Conservation (phyloP, 2,113 vertebrate genomes). For the Phoxinus phoxinus region DNA sequence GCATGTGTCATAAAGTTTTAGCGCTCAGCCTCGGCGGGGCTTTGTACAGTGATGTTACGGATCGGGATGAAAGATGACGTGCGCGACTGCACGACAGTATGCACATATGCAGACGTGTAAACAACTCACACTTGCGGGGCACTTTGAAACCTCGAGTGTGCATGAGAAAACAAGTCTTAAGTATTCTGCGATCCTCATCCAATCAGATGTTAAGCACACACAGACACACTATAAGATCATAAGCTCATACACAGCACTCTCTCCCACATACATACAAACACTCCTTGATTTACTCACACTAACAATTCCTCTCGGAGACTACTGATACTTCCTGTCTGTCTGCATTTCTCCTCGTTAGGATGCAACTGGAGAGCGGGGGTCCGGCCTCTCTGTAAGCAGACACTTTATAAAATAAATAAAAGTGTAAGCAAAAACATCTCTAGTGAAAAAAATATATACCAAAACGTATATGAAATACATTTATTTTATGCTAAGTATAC, state of each 20-base stretch:
- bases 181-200: conserved; percentile 15
- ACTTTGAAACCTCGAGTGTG: conserved; percentile 20
- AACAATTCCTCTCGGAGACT: conserved; percentile 11
- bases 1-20: conserved; percentile 46
- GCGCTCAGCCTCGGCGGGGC: neutral
- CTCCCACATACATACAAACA: conserved; percentile 9
- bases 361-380: neutral
- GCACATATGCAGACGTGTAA: conserved; percentile 14
- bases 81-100: neutral
- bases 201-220: conserved; percentile 1
- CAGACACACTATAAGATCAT: conserved; percentile 3
- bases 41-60: conserved; percentile 5
- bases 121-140: conserved; percentile 14
- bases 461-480: too few species aligned
- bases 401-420: neutral
- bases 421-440: neutral
- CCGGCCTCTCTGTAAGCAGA: neutral
- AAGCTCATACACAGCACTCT: neutral
- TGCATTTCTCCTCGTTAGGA: neutral
- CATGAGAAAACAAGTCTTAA: conserved; percentile 12
- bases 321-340: neutral
- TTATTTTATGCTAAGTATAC: too few species aligned
- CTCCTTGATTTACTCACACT: conserved; percentile 23
- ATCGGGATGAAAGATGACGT: neutral
- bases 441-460: too few species aligned